phyloP scores from a whole-genome alignment of 2,113 vertebrate genomes.

The Ursus arctos region DNA sequence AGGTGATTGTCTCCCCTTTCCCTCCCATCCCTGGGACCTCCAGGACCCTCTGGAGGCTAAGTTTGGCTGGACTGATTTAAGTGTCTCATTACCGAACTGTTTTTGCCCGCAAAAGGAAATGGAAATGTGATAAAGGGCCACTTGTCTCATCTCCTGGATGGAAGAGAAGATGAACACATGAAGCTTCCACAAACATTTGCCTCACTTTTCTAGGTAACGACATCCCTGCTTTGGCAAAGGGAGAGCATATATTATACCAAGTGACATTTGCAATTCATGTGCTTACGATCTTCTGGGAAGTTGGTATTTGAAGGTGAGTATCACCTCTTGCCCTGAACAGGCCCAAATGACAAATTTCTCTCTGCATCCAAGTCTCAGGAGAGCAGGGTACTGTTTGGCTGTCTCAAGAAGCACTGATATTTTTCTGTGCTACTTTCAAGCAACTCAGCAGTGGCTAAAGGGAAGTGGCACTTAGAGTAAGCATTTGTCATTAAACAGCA shows the following conservation, averaged over 20 bases:
- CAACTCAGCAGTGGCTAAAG: conserved; percentile 48
- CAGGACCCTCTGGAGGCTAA: neutral
- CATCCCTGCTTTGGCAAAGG: conserved; percentile 48
- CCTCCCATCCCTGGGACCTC: neutral
- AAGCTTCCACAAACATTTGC: conserved; percentile 52
- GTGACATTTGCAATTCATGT: conserved; percentile 61
- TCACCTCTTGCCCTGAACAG: conserved; percentile 30
- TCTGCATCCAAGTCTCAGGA: conserved; percentile 1
- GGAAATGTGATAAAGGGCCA: conserved; percentile 45
- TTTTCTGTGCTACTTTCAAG: conserved; percentile 42
- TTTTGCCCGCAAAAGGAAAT: conserved; percentile 66
- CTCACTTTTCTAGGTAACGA: conserved; percentile 69
- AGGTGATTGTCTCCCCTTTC: neutral
- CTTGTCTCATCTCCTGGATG: conserved; percentile 35
- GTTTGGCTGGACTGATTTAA: neutral
- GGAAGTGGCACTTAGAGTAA: conserved; percentile 8
- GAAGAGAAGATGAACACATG: conserved; percentile 47
- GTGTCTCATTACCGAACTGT: neutral
- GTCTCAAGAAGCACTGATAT: conserved; percentile 12
- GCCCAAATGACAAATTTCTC: conserved; percentile 47
- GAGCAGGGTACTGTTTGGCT: neutral
- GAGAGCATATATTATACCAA: conserved; percentile 60
- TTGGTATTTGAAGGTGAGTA: conserved; percentile 58
- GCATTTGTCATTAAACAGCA: conserved; percentile 33
- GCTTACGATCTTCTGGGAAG: conserved; percentile 62